A percentile compares a stretch with the other conserved stretches of the same genome.
phyloP scores from a whole-genome alignment of 2,797 vertebrate genomes.

The Numenius phaeopus region DNA sequence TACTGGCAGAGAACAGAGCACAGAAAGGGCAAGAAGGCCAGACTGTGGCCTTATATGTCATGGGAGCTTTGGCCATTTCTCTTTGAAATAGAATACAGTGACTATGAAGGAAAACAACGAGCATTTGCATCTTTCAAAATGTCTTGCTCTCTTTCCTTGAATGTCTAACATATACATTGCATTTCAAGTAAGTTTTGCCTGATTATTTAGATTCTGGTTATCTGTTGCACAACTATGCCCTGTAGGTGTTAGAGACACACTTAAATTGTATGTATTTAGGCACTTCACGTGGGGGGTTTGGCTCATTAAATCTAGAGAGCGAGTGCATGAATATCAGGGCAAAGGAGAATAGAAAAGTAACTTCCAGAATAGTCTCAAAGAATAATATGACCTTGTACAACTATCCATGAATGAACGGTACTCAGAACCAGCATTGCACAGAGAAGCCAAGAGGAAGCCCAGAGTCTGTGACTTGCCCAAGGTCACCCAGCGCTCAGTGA shows the following conservation, averaged over 20 bases:
- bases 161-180: fast-evolving
- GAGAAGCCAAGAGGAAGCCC: not conserved
- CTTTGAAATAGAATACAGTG: not conserved
- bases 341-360: not conserved
- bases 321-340: not conserved
- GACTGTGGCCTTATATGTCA: fast-evolving
- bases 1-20: not conserved
- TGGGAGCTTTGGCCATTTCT: not conserved
- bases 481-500: not conserved
- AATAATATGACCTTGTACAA: not conserved
- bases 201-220: not conserved
- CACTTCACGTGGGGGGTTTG: not conserved
- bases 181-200: not conserved
- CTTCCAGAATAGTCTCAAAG: not conserved
- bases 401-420: not conserved
- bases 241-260: no score
- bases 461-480: not conserved
- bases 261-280: not conserved
- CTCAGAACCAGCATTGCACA: not conserved
- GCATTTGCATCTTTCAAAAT: not conserved
- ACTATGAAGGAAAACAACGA: not conserved
- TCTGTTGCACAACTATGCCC: not conserved
- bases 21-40: not conserved
- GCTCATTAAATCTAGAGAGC: not conserved
- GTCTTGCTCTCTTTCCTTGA: not conserved